Conservation (phyloP, 2,888 invertebrate species). For the Cactoblastis cactorum region DNA sequence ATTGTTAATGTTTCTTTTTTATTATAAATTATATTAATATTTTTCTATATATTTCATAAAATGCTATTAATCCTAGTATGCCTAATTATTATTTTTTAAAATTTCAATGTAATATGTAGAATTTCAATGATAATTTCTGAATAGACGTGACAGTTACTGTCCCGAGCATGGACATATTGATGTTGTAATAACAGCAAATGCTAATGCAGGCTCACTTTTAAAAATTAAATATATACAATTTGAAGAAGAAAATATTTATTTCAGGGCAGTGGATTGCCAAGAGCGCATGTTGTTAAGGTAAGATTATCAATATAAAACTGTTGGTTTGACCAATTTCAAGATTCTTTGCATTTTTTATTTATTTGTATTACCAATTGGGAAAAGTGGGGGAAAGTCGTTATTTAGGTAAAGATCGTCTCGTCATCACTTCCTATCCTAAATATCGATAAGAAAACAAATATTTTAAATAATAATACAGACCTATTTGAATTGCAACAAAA, state of each 20-base stretch:
- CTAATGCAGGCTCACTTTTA: conserved; percentile 41
- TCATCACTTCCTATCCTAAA: too few species aligned
- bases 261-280: conserved; percentile 70
- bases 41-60: too few species aligned
- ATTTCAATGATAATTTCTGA: conserved; percentile 30
- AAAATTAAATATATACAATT: conserved; percentile 31
- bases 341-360: neutral
- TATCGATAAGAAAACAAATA: too few species aligned
- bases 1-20: too few species aligned
- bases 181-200: conserved; percentile 64
- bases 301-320: conserved; percentile 27
- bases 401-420: too few species aligned
- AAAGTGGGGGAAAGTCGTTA: too few species aligned
- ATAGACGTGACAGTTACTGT: conserved; percentile 57
- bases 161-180: conserved; percentile 66
- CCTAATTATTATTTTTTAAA: neutral
- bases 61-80: too few species aligned
- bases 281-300: conserved; percentile 68
- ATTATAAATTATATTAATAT: too few species aligned
- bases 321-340: too few species aligned
- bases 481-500: too few species aligned
- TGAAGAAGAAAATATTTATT: conserved; percentile 57
- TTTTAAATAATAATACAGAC: too few species aligned
- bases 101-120: neutral
- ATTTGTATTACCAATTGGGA: neutral